Conservation (phyloP, 2,797 vertebrate species). For the Myripristis murdjan region DNA sequence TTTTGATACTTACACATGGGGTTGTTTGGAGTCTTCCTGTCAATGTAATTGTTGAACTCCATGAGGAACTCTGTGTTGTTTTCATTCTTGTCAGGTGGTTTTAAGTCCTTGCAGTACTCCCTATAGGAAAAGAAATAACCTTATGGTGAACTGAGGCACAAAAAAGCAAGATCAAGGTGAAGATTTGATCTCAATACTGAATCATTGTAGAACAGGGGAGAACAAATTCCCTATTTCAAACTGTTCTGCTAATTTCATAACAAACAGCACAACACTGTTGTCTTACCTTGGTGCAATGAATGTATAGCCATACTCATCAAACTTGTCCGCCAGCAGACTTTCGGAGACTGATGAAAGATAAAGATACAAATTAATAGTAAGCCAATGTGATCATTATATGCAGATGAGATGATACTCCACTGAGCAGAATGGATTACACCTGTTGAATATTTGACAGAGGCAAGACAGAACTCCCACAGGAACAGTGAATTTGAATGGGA, state of each 20-base stretch:
- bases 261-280: slow-evolving; percentile 25
- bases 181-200: background rate
- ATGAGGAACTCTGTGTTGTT: slow-evolving; percentile 96
- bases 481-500: slow-evolving; percentile 14
- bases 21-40: slow-evolving; percentile 91
- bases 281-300: slow-evolving; percentile 94
- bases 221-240: background rate
- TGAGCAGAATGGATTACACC: slow-evolving; percentile 15
- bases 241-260: no score
- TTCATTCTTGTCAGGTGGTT: slow-evolving; percentile 89
- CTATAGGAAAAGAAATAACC: slow-evolving; percentile 69
- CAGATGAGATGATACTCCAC: slow-evolving; percentile 22
- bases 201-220: background rate
- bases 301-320: slow-evolving; percentile 93
- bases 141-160: background rate
- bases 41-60: slow-evolving; percentile 94
- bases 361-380: slow-evolving; percentile 10
- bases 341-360: slow-evolving; percentile 89
- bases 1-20: slow-evolving; percentile 90
- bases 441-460: slow-evolving; percentile 42
- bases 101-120: slow-evolving; percentile 93
- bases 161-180: background rate
- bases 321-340: slow-evolving; percentile 90
- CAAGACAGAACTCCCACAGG: slow-evolving; percentile 8
- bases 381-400: slow-evolving; percentile 17